Base-by-base conservation (phyloP, 2,113 vertebrate species). In the Phyllopteryx taeniolatus region DNA sequence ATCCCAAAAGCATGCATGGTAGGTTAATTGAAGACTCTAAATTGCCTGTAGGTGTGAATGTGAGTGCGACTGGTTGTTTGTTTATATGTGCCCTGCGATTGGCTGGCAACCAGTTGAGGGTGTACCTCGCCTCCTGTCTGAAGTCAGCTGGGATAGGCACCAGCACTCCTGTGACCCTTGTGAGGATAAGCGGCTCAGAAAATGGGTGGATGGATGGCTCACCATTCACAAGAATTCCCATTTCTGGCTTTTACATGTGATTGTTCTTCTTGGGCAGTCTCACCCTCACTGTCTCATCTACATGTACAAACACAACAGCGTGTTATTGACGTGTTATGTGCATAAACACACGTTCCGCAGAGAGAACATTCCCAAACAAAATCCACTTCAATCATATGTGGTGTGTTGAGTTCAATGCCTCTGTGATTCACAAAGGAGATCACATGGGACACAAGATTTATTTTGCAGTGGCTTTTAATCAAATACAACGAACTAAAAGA, bases 231-330 rank as follows among this genome's bases (percentile, higher is more conserved):
- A 27, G 2, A n/a, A 47, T 15, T 67, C 8, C 65, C 33, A 7
- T 47, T 62, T 68, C 76, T 84, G 71, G 70, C 82, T 71, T 65
- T 71, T 66, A 74, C 77, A 72, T 71, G 66, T 73, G 84, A 80
- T 67, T 80, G 73, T 70, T 78, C 71, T 33, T 60, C 80, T 85
- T 85, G 87, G 85, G 89, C 88, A 85, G 86, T 87, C 89, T 73
- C 67, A 68, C 80, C 80, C 82, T 75, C 61, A 22, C 14, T 71
- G 71, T 68, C 72, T 73, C 79, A 75, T 85, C 86, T 81, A 81
- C 74, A 77, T 79, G 84, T 13, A 75, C 75, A 87, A 86, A 87
- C 84, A 86, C 85, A 88, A 86, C 83, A 86, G 83, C 57, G 70
- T 77, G 80, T 83, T 78, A 78, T 75, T 86, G 87, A 85, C 49